Conservation (phyloP, 2,797 vertebrate species). For the Coregonus sp. region DNA sequence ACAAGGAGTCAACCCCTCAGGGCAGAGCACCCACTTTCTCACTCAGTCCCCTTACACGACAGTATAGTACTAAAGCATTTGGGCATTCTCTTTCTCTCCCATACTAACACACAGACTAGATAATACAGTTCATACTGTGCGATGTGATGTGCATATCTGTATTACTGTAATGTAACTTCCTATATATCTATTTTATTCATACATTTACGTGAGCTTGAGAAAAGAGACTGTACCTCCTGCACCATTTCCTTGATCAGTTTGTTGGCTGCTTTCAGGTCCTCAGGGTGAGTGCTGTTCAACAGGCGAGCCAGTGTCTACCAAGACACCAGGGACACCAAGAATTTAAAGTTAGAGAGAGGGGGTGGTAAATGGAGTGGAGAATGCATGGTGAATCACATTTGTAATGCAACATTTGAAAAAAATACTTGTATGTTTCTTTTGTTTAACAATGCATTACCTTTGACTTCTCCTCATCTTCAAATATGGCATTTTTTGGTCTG, state of each 20-base stretch:
- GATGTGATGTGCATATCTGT: background rate
- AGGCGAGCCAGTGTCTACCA: conserved; percentile 90
- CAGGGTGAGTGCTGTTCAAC: conserved; percentile 93
- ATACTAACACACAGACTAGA: background rate
- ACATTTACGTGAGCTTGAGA: background rate
- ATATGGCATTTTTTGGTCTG: conserved; percentile 93
- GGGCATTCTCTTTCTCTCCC: background rate
- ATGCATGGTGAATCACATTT: too few relatives aligned
- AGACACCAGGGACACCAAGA: conserved; percentile 1
- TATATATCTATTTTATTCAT: background rate
- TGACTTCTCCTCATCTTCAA: conserved; percentile 97
- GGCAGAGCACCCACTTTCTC: conserved; percentile 30
- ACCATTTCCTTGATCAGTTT: conserved; percentile 99
- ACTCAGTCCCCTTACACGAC: background rate
- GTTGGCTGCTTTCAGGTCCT: conserved; percentile 96
- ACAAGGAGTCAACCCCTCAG: conserved; percentile 22
- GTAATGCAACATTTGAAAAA: too few relatives aligned
- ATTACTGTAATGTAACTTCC: background rate
- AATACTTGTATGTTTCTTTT: background rate
- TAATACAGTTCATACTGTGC: background rate
- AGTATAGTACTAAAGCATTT: background rate
- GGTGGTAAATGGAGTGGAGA: background rate
- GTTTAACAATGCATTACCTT: conserved; percentile 79
- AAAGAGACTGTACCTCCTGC: conserved; percentile 82
- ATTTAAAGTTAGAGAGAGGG: background rate